Percentiles rank a stretch among this genome's conserved stretches.
Conservation (phyloP, 2,888 invertebrate species). For the Andrena camellia region DNA sequence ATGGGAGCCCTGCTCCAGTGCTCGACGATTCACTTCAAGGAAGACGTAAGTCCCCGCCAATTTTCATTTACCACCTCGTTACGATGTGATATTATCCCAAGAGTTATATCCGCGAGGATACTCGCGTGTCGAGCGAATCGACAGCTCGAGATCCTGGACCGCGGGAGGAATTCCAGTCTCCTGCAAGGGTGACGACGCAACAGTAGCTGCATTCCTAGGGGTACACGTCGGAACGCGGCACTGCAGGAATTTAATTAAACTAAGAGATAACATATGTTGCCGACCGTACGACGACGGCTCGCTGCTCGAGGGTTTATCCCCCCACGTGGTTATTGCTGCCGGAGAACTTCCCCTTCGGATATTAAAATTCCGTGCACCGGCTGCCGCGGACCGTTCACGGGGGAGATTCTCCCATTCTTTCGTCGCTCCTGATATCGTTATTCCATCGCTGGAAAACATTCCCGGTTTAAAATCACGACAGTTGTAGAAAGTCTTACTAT, state of each 20-base stretch:
- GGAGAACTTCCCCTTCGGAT: constrained; percentile 79
- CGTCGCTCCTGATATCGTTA: constrained; percentile 34
- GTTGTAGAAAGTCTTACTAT: no score
- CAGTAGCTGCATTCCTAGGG: constrained; percentile 77
- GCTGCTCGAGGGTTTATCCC: constrained; percentile 69
- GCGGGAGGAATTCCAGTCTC: constrained; percentile 56
- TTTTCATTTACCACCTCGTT: not conserved
- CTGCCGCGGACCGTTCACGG: constrained; percentile 67
- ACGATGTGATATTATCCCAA: not conserved
- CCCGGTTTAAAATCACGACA: not conserved
- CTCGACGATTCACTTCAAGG: constrained; percentile 98
- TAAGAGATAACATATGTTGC: constrained; percentile 86
- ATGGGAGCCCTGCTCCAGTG: constrained; percentile 99
- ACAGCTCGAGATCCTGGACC: constrained; percentile 29
- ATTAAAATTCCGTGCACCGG: constrained; percentile 84
- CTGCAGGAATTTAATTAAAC: constrained; percentile 89
- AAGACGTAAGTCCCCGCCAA: constrained; percentile 91
- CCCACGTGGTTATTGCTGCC: constrained; percentile 82
- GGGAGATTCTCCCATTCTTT: constrained; percentile 43
- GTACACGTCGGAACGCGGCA: constrained; percentile 74
- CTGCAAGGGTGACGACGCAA: constrained; percentile 69
- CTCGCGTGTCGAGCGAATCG: constrained; percentile 28
- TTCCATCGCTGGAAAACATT: constrained; percentile 7
- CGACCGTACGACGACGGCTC: constrained; percentile 69
- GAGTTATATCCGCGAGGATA: not conserved